Evolutionary conservation across 2,113 vertebrate species (phyloP).

Genomic region (Tetrao urogallus): DNA sequence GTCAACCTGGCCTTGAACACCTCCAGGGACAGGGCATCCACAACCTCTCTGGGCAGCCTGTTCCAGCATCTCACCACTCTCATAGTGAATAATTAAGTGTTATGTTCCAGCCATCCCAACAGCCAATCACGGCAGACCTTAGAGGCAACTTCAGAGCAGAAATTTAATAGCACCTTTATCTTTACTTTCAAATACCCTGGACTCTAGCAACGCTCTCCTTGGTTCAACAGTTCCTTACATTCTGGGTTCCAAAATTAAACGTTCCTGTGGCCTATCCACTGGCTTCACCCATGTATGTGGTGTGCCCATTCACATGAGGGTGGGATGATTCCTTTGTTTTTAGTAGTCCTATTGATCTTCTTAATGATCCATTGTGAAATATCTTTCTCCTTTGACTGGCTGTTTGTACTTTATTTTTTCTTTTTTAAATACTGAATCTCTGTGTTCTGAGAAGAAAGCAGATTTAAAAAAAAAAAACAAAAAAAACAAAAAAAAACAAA

Average conservation of each 20-base stretch:
- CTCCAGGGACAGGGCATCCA: too few relatives aligned
- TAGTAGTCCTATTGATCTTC: background rate
- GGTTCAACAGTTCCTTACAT: background rate
- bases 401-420: too few relatives aligned
- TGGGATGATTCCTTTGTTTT: background rate
- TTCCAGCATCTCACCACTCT: too few relatives aligned
- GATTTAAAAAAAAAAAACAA: too few relatives aligned
- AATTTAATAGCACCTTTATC: background rate
- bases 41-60: too few relatives aligned
- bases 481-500: too few relatives aligned
- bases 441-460: background rate
- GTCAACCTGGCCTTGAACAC: too few relatives aligned
- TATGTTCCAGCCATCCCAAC: background rate
- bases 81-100: background rate
- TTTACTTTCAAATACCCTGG: background rate
- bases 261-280: background rate
- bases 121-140: background rate
- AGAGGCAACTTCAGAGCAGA: background rate
- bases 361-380: background rate
- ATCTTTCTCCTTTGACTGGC: background rate
- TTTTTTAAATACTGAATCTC: background rate
- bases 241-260: background rate
- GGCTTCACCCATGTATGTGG: rapidly evolving
- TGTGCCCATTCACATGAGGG: background rate
- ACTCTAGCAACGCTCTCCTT: background rate